A percentile compares a stretch with the other conserved stretches of the same genome.
Conservation (phyloP, 2,797 vertebrate species). For the Graptemys geographica region DNA sequence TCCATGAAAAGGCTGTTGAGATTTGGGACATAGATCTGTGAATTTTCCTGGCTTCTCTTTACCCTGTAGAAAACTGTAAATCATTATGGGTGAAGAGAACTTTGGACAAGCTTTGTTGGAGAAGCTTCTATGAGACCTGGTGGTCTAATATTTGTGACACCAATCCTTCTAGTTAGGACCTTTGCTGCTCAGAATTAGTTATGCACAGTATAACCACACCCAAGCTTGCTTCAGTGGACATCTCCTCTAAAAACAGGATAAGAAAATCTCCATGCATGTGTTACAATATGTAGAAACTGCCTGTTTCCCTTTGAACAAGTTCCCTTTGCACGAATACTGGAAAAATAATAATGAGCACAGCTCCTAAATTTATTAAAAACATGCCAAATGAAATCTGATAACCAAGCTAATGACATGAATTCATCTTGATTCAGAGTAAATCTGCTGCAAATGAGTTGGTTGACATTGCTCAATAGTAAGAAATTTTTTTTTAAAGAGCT, state of each 20-base stretch:
- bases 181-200: background rate
- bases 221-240: background rate
- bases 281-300: background rate
- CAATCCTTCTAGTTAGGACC: background rate
- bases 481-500: background rate
- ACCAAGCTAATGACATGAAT: background rate
- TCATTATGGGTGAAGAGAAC: background rate
- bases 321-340: constrained; percentile 9
- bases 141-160: background rate
- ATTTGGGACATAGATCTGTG: background rate
- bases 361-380: constrained; percentile 19
- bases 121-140: background rate
- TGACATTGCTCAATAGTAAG: background rate
- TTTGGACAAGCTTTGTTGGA: background rate
- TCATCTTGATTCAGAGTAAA: background rate
- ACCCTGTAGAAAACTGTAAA: background rate
- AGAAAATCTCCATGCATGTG: background rate
- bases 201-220: background rate
- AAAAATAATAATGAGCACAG: background rate
- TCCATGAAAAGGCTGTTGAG: background rate
- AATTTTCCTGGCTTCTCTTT: background rate
- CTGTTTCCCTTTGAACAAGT: background rate
- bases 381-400: background rate
- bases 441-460: background rate
- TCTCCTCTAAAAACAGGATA: constrained; percentile 10